A percentile compares a stretch with the other conserved stretches of the same genome.
phyloP scores from a whole-genome alignment of 2,113 vertebrate genomes.

The Nasalis larvatus region DNA sequence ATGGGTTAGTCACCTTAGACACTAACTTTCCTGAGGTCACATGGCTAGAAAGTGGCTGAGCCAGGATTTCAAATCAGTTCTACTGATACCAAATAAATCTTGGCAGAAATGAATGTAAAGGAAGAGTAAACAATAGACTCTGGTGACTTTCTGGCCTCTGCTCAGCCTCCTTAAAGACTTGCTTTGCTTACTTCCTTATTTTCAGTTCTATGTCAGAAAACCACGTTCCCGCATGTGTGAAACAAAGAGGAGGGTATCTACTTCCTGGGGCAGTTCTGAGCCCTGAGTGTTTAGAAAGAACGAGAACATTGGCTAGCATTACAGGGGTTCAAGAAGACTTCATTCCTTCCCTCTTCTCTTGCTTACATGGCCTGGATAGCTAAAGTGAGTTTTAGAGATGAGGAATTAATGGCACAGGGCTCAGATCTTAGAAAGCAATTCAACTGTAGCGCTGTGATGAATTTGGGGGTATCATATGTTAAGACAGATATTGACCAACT shows the following conservation, averaged over 20 bases:
- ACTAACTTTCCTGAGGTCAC: background rate
- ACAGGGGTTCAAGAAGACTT: background rate
- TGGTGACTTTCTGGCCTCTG: background rate
- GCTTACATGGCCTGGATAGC: background rate
- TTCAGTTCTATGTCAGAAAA: slow-evolving; percentile 23
- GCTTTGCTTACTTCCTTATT: background rate
- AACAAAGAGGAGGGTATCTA: background rate
- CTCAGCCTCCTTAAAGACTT: background rate
- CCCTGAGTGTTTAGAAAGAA: background rate
- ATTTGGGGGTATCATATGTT: background rate
- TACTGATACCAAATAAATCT: background rate
- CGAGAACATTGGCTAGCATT: background rate
- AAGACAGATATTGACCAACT: background rate
- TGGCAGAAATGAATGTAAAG: background rate
- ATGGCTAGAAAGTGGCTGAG: background rate
- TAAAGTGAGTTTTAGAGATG: background rate
- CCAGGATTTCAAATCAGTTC: background rate
- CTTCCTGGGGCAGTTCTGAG: background rate
- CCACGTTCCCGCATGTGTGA: background rate
- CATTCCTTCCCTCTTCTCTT: background rate
- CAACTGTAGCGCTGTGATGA: accelerated
- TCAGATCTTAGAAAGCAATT: background rate
- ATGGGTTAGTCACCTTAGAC: background rate
- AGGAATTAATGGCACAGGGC: background rate
- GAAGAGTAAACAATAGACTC: background rate